Evolutionary conservation across 1,140 invertebrate species (phyloP).

Genomic region (Mercenaria mercenaria): DNA sequence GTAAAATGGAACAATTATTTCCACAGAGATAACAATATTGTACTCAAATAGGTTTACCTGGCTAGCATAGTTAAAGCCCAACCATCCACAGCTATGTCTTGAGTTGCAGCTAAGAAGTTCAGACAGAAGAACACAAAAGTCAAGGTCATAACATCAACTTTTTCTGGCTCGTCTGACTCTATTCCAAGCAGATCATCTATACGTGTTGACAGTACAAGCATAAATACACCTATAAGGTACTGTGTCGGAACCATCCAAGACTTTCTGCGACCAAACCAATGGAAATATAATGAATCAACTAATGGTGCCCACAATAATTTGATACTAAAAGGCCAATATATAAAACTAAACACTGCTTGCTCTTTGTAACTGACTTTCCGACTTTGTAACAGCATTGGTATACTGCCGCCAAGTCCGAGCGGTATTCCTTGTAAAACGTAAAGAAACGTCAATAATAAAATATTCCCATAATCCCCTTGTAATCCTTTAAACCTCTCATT

Average conservation of each 20-base stretch:
- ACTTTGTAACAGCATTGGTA: slow-evolving; percentile 98
- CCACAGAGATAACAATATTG: too few species aligned
- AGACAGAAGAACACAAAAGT: slow-evolving; percentile 96
- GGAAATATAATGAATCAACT: slow-evolving; percentile 96
- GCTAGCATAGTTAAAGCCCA: slow-evolving; percentile 99
- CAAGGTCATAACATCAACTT: slow-evolving; percentile 93
- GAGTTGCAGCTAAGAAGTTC: slow-evolving; percentile 99
- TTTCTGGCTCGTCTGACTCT: slow-evolving; percentile 67
- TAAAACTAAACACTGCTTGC: slow-evolving; percentile 99
- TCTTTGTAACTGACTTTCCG: slow-evolving; percentile 88
- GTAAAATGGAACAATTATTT: too few species aligned
- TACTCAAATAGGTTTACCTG: too few species aligned
- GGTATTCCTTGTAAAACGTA: slow-evolving; percentile 98
- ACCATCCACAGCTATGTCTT: slow-evolving; percentile 99
- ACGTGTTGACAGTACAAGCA: slow-evolving; percentile 81
- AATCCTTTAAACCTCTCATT: not conserved
- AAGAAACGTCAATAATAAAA: slow-evolving; percentile 95
- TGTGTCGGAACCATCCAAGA: slow-evolving; percentile 99
- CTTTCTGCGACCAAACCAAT: slow-evolving; percentile 95
- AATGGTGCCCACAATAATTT: slow-evolving; percentile 99
- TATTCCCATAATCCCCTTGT: slow-evolving; percentile 85
- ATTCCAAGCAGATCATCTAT: slow-evolving; percentile 76
- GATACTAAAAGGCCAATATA: slow-evolving; percentile 97
- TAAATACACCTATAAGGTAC: slow-evolving; percentile 88
- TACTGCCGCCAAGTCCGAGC: slow-evolving; percentile 95